Percentiles rank a stretch among this genome's conserved stretches.
phyloP scores from a whole-genome alignment of 2,797 vertebrate genomes.

The Sparus aurata region DNA sequence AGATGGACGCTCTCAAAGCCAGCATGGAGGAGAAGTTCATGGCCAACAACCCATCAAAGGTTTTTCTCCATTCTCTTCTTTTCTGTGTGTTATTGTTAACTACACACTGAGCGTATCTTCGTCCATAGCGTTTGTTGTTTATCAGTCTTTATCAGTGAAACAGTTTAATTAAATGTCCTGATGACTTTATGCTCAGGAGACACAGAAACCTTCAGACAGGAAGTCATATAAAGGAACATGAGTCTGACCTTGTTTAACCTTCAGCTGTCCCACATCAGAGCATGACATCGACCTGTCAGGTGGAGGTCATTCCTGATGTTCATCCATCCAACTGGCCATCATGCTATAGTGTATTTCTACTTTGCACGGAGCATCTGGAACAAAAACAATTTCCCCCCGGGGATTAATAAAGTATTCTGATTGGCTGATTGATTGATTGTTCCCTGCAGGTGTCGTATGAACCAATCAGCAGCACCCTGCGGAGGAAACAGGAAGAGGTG shows the following conservation, averaged over 20 bases:
- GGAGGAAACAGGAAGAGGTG: conserved; percentile 93
- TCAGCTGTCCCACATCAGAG: too few relatives aligned
- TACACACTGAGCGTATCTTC: neutral
- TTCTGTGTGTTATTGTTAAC: neutral
- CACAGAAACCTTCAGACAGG: neutral
- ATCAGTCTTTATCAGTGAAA: too few relatives aligned
- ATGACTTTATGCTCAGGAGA: neutral
- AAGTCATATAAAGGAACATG: neutral
- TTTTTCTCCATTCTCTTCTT: conserved; percentile 33
- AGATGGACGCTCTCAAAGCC: conserved; percentile 93
- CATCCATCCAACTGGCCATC: neutral
- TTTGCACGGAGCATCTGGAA: too few relatives aligned
- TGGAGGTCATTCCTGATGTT: neutral
- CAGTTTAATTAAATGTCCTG: too few relatives aligned
- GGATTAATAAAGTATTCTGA: too few relatives aligned
- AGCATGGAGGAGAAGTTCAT: conserved; percentile 99
- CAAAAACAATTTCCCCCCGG: too few relatives aligned
- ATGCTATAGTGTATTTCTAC: too few relatives aligned
- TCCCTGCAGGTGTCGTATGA: conserved; percentile 88
- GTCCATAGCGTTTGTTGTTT: neutral
- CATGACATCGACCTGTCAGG: neutral
- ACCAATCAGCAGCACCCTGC: conserved; percentile 94
- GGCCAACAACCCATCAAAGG: conserved; percentile 95
- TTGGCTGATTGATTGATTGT: neutral
- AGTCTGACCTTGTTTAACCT: neutral